Evolutionary conservation across 1,140 invertebrate species (phyloP), one percentile per base, ranked within the genome.

Genomic region (Brachionus manjavacas): DNA sequence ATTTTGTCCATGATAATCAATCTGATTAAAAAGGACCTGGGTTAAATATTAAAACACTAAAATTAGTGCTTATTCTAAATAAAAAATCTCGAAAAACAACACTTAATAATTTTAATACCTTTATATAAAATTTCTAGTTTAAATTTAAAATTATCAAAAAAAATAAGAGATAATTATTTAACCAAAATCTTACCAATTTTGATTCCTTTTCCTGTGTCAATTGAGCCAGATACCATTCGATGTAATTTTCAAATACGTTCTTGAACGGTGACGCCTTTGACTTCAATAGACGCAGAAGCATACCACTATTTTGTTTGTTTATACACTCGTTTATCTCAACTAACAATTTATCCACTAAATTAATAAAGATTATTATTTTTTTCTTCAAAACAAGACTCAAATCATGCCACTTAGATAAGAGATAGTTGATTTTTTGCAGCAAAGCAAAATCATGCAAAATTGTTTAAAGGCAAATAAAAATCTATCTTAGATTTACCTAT

Each of bases 141-240:
- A 31, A 31, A 31, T 39, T 1, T 39, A 9, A 72, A 41, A 39
- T 43, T 3, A 41, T 41, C 3, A 72, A 23, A 76, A 76, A 12
- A 25, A 14, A 52, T 25, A 49, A 46, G 0, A 52, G 9, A 25
- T 31, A 11, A 46, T 16, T 76, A 76, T 20, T 41, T 31, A 28
- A 49, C 14, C 7, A 25, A 76, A 76, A 76, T 76, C 43, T 76
- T 76, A 76, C 72, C 72, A 76, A 76, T 76, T 49, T 76, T 14
- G 41, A 76, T 31, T 76, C 72, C 49, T 76, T 76, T 76, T 76
- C 72, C 52, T 76, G 72, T 9, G 72, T 76, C 25, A 76, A 76
- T 76, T 76, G 72, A 25, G 72, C 72, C 72, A 76, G 20, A 23
- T 76, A 76, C 72, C 72, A 76, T 49, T 76, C 72, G 20, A 76